These are phyloP conservation scores for Gavia stellata DNA, from an alignment of 2,113 vertebrate species.

Conservation along the genomic window DNA sequence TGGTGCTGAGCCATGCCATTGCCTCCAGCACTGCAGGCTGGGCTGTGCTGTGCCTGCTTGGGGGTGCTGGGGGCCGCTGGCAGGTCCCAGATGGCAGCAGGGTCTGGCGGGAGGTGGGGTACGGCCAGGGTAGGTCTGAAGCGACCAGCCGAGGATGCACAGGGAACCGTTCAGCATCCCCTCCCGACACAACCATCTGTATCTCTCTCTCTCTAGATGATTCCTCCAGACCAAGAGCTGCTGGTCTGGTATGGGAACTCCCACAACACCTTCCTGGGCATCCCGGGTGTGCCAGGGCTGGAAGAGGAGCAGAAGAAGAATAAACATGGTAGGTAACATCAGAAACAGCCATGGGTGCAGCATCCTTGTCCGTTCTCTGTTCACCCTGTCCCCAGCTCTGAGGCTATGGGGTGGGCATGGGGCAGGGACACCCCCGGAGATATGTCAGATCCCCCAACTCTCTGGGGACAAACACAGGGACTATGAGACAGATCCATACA, in stretches of 20 bases:
- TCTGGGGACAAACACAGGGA: neutral
- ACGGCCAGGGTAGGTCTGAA: fast-evolving
- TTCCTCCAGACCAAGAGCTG: constrained; percentile 95
- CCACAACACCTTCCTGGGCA: constrained; percentile 94
- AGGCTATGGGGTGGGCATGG: neutral
- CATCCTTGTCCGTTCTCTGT: fast-evolving
- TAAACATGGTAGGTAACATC: constrained; percentile 78
- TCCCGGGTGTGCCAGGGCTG: constrained; percentile 88
- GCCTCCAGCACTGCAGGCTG: neutral
- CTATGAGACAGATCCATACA: neutral
- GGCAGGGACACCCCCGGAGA: neutral
- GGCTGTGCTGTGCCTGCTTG: fast-evolving
- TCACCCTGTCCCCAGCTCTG: neutral
- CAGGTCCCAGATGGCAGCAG: neutral
- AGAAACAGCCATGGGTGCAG: neutral
- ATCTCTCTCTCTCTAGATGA: constrained; percentile 75
- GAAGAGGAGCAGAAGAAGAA: constrained; percentile 95
- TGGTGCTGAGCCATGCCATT: neutral
- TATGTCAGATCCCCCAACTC: neutral
- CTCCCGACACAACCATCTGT: fast-evolving
- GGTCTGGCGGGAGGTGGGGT: neutral
- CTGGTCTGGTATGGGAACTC: constrained; percentile 97
- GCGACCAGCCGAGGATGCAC: fast-evolving
- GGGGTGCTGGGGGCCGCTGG: fast-evolving
- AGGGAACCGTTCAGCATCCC: fast-evolving